These are phyloP conservation scores for Columba livia DNA, from an alignment of 2,113 vertebrate species.

Conservation along the genomic window DNA sequence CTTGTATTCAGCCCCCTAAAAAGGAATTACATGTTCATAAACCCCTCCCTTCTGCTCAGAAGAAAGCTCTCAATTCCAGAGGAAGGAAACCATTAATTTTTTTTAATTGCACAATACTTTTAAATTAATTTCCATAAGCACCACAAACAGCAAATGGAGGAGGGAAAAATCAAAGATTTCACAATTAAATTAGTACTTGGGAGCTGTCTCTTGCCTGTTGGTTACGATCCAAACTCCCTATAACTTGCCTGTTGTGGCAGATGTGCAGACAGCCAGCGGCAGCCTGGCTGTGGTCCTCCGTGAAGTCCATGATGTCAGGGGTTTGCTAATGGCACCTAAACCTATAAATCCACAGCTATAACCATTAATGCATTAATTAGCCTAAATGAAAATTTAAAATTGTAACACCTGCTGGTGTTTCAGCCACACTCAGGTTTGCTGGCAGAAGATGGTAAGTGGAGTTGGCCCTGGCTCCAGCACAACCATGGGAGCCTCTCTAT, in stretches of 20 bases:
- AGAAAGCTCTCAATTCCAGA: constrained; percentile 31
- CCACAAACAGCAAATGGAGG: background rate
- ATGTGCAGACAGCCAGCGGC: background rate
- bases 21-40: background rate
- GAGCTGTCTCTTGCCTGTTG: background rate
- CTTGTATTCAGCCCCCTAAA: constrained; percentile 35
- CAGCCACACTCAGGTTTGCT: background rate
- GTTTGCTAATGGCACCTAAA: background rate
- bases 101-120: constrained; percentile 54
- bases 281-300: background rate
- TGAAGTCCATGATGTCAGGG: background rate
- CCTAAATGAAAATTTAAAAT: background rate
- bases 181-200: background rate
- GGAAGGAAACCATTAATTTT: constrained; percentile 46
- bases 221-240: background rate
- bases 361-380: background rate
- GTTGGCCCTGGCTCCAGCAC: background rate
- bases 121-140: constrained; percentile 49
- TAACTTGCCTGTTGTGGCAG: background rate
- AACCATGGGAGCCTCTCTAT: background rate
- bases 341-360: background rate
- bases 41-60: constrained; percentile 18
- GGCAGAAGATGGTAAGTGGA: background rate
- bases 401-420: rapidly evolving
- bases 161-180: background rate